Evolutionary conservation across 1,140 invertebrate species (phyloP).

Genomic region (Ips nitidus): DNA sequence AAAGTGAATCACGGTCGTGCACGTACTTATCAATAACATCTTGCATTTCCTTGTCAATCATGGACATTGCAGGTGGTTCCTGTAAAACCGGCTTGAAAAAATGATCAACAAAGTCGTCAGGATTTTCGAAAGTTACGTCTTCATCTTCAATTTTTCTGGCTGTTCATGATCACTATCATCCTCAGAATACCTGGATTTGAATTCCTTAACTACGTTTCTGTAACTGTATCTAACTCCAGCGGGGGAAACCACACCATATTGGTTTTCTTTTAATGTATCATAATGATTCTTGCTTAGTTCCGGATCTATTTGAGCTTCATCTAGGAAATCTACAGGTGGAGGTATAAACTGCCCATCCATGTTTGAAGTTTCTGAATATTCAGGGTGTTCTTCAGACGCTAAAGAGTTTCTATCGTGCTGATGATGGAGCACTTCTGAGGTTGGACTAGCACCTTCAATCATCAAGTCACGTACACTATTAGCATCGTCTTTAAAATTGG

Average conservation of each 20-base stretch:
- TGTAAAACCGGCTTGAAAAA: slow-evolving; percentile 20
- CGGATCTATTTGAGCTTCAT: slow-evolving; percentile 2
- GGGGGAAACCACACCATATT: slow-evolving; percentile 35
- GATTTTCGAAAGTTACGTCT: slow-evolving; percentile 5
- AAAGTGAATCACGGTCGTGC: slow-evolving; percentile 29
- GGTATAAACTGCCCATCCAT: background rate
- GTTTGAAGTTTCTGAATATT: too few relatives aligned
- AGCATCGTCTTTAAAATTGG: too few relatives aligned
- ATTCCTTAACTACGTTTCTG: slow-evolving; percentile 36
- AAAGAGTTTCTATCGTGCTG: too few relatives aligned
- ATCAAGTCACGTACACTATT: too few relatives aligned
- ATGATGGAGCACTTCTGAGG: too few relatives aligned
- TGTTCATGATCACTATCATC: slow-evolving; percentile 7
- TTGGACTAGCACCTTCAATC: too few relatives aligned
- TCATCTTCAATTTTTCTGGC: background rate
- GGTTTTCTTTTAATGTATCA: slow-evolving; percentile 35
- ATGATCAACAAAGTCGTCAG: slow-evolving; percentile 27
- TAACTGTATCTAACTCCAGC: slow-evolving; percentile 29
- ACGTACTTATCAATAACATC: slow-evolving; percentile 37
- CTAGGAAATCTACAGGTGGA: background rate
- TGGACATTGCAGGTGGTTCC: background rate
- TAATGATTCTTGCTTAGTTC: background rate
- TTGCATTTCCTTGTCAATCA: slow-evolving; percentile 39
- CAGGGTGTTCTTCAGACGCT: too few relatives aligned
- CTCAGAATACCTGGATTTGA: slow-evolving; percentile 29